Percentiles rank a stretch among this genome's conserved stretches.
Conservation (phyloP, 2,113 vertebrate genomes). For the Chiloscyllium plagiosum region DNA sequence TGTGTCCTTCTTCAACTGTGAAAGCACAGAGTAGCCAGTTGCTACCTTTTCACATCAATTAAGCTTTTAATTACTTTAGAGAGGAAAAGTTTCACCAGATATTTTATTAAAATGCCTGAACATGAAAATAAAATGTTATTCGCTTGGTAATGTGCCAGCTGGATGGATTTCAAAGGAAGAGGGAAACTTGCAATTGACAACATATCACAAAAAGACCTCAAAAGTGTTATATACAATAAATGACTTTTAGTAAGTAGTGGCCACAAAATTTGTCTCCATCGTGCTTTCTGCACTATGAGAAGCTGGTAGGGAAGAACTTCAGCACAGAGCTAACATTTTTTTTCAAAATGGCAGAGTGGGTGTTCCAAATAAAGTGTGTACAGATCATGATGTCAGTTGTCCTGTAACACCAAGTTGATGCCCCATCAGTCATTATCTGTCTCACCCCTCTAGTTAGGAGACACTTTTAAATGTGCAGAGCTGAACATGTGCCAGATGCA, state of each 20-base stretch:
- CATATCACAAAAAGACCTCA: neutral
- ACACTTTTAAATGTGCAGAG: neutral
- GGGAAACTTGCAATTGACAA: neutral
- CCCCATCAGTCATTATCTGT: neutral
- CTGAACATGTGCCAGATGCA: neutral
- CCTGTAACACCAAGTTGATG: too few relatives aligned
- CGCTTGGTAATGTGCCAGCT: neutral
- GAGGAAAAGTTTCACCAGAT: neutral
- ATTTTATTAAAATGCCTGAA: neutral
- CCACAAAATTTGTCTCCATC: neutral
- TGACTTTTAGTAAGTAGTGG: neutral
- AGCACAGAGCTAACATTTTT: neutral
- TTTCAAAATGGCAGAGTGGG: neutral
- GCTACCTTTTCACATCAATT: neutral
- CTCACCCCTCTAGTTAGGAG: neutral
- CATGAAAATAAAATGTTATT: neutral
- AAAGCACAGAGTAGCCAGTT: neutral
- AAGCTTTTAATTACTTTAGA: neutral
- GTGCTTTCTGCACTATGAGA: neutral
- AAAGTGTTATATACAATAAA: neutral
- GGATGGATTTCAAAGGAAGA: neutral
- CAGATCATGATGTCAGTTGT: too few relatives aligned
- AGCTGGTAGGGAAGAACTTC: neutral
- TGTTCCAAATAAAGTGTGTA: neutral
- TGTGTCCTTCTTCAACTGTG: neutral